These are phyloP conservation scores for Myotis planiceps DNA, from an alignment of 2,797 vertebrate species.

Conservation along the genomic window DNA sequence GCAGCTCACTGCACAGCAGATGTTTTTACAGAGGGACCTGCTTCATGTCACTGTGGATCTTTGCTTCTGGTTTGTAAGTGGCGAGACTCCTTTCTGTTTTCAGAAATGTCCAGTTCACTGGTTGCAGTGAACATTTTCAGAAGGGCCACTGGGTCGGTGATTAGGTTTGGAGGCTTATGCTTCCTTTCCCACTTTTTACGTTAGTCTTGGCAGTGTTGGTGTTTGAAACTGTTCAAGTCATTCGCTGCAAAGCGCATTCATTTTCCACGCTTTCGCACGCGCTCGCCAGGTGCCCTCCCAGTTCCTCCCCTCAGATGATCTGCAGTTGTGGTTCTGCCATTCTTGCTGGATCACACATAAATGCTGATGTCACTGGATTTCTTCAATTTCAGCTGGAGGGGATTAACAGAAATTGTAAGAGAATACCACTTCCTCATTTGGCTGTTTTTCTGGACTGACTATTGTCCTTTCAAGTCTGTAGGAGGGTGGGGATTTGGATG, in stretches of 20 bases:
- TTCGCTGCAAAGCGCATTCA: constrained; percentile 54
- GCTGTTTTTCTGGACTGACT: constrained; percentile 53
- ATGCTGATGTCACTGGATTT: constrained; percentile 62
- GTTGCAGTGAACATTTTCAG: constrained; percentile 15
- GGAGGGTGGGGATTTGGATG: constrained; percentile 45
- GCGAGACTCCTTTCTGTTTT: background rate
- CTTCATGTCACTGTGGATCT: background rate
- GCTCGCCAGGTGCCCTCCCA: constrained; percentile 6
- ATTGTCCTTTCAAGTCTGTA: constrained; percentile 46
- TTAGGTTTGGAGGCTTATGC: constrained; percentile 27
- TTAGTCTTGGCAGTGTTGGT: constrained; percentile 65
- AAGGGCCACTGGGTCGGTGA: constrained; percentile 27
- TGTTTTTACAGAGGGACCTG: background rate
- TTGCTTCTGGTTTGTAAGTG: background rate
- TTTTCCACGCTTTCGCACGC: constrained; percentile 51
- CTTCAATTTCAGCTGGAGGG: constrained; percentile 79
- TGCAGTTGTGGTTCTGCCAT: constrained; percentile 53
- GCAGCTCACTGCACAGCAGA: background rate
- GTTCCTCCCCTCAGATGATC: constrained; percentile 42
- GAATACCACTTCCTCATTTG: constrained; percentile 65
- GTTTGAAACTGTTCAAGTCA: constrained; percentile 55
- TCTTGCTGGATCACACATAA: constrained; percentile 37
- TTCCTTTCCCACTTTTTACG: constrained; percentile 62
- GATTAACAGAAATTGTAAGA: constrained; percentile 78
- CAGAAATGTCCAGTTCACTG: constrained; percentile 5